These are phyloP conservation scores for Sminthurinus signatus DNA, from an alignment of 1,140 invertebrate species.

Conservation along the genomic window DNA sequence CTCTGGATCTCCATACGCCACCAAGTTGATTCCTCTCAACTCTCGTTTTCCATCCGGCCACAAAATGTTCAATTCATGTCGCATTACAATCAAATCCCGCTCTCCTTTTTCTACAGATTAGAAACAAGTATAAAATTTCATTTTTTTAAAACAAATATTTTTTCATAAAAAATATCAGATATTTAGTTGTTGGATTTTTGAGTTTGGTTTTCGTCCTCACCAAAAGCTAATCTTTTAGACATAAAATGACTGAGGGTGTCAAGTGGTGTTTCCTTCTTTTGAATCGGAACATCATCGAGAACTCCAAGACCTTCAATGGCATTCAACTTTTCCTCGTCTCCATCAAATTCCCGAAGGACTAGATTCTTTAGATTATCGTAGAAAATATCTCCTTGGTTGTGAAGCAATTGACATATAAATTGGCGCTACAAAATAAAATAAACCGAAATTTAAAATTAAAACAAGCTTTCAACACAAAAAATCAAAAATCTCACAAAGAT, in stretches of 20 bases:
- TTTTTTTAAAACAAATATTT: too few species aligned
- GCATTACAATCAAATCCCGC: slow-evolving; percentile 86
- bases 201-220: slow-evolving; percentile 50
- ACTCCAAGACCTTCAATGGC: slow-evolving; percentile 79
- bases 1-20: slow-evolving; percentile 77
- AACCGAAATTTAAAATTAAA: neutral
- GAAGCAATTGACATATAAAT: slow-evolving; percentile 74
- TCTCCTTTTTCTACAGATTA: slow-evolving; percentile 62
- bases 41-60: slow-evolving; percentile 85
- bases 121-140: neutral
- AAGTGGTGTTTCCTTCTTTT: slow-evolving; percentile 78
- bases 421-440: slow-evolving; percentile 56
- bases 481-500: neutral
- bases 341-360: slow-evolving; percentile 64
- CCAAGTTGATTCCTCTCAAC: slow-evolving; percentile 80
- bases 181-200: neutral
- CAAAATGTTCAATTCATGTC: slow-evolving; percentile 85
- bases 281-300: slow-evolving; percentile 68
- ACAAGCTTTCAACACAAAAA: neutral
- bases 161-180: neutral
- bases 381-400: slow-evolving; percentile 80
- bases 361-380: slow-evolving; percentile 85
- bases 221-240: slow-evolving; percentile 73
- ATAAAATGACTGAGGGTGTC: slow-evolving; percentile 88
- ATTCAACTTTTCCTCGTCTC: slow-evolving; percentile 56